These are phyloP conservation scores for Liparis tanakae DNA, from an alignment of 2,797 vertebrate genomes.

Conservation along the genomic window DNA sequence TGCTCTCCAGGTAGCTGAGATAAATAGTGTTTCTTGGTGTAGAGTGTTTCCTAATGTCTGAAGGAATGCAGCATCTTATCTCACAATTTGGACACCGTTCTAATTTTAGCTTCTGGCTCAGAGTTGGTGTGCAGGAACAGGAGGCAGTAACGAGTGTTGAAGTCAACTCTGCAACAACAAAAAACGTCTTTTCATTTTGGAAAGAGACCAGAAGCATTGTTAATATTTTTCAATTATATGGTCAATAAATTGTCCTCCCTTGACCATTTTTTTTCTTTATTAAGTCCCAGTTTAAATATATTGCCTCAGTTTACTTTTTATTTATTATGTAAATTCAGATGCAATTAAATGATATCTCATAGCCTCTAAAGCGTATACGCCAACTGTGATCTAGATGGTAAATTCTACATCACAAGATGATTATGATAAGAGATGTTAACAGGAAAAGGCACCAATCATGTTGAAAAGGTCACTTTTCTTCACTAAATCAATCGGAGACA, in stretches of 20 bases:
- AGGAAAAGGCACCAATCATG: not conserved
- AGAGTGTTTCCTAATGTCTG: slow-evolving; percentile 77
- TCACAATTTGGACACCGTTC: slow-evolving; percentile 75
- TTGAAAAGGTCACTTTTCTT: not conserved
- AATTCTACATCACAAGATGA: not conserved
- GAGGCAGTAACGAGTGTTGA: slow-evolving; percentile 76
- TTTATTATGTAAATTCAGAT: not conserved
- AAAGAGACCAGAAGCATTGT: not conserved
- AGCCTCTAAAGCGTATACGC: not conserved
- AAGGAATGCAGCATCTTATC: slow-evolving; percentile 81
- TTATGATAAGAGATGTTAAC: not conserved
- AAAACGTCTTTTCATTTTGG: slow-evolving; percentile 49
- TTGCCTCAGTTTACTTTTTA: not conserved
- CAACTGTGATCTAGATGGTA: not conserved
- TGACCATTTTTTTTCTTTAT: not conserved
- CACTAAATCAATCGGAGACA: not conserved
- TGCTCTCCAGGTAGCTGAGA: slow-evolving; percentile 40
- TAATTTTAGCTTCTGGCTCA: slow-evolving; percentile 82
- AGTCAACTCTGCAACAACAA: slow-evolving; percentile 44
- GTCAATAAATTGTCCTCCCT: not conserved
- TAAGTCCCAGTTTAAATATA: not conserved
- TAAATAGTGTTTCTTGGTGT: slow-evolving; percentile 71
- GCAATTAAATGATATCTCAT: not conserved
- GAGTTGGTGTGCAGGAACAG: slow-evolving; percentile 75
- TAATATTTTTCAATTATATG: slow-evolving; percentile 12